Evolutionary conservation across 2,797 vertebrate genomes (phyloP).

Genomic region (Emys orbicularis): DNA sequence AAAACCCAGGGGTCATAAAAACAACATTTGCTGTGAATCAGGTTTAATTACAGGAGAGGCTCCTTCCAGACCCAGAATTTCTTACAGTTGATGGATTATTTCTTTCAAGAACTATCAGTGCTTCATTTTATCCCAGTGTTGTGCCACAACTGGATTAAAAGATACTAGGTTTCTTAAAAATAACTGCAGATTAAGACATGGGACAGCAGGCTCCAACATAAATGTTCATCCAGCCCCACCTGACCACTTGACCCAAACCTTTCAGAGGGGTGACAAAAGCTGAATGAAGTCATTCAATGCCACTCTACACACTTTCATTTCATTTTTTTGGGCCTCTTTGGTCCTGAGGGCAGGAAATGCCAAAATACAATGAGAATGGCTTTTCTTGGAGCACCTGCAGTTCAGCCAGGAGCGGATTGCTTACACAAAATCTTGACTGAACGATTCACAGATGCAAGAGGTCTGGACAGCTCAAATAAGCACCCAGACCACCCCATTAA

Average conservation of each 20-base stretch:
- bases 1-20: slow-evolving; percentile 50
- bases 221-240: background rate
- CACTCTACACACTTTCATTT: background rate
- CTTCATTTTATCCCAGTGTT: background rate
- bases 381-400: background rate
- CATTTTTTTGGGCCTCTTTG: background rate
- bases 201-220: accelerated
- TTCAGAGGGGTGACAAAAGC: accelerated
- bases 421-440: background rate
- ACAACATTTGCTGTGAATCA: background rate
- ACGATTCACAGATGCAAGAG: background rate
- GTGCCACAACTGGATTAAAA: background rate
- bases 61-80: slow-evolving; percentile 11
- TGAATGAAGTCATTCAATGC: background rate
- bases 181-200: accelerated
- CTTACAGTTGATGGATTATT: slow-evolving; percentile 18
- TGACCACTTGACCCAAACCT: background rate
- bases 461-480: background rate
- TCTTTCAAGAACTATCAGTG: background rate
- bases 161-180: background rate
- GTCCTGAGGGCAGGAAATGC: background rate
- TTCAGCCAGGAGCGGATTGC: background rate
- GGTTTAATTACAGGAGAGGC: slow-evolving; percentile 29
- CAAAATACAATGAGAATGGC: background rate
- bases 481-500: background rate